Evolutionary conservation across 2,113 vertebrate species (phyloP).

Genomic region (Podilymbus podiceps): DNA sequence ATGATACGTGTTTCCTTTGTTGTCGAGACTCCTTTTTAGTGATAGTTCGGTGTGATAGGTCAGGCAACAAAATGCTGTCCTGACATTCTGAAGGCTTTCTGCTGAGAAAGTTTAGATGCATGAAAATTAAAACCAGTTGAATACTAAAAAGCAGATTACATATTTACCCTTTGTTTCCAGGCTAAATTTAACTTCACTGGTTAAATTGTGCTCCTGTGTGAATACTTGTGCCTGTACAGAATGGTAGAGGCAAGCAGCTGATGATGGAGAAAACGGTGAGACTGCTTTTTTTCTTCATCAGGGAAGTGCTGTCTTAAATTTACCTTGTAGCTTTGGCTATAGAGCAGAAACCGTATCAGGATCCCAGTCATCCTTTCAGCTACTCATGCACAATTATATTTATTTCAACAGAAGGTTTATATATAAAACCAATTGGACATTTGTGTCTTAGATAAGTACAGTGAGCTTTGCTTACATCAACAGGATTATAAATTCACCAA

Average conservation of each 20-base stretch:
- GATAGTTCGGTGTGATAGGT: background rate
- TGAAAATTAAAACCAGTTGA: background rate
- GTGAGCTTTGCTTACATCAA: slow-evolving; percentile 26
- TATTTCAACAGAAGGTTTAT: background rate
- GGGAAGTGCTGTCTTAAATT: background rate
- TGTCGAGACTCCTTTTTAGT: background rate
- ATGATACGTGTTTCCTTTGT: background rate
- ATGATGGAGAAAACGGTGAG: background rate
- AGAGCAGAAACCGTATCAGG: background rate
- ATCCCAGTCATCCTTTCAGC: background rate
- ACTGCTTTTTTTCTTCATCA: background rate
- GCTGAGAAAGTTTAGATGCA: background rate
- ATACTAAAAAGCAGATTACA: background rate
- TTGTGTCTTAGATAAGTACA: background rate
- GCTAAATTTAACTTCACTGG: background rate
- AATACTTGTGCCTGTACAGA: background rate
- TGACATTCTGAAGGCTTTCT: background rate
- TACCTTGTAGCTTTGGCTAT: background rate
- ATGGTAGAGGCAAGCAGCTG: background rate
- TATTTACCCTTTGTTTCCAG: background rate
- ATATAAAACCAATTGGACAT: background rate
- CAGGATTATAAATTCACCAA: slow-evolving; percentile 18
- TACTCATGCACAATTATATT: background rate
- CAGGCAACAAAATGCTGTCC: background rate
- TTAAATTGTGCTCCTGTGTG: background rate